phyloP scores from a whole-genome alignment of 2,113 vertebrate genomes.

The Equus quagga region DNA sequence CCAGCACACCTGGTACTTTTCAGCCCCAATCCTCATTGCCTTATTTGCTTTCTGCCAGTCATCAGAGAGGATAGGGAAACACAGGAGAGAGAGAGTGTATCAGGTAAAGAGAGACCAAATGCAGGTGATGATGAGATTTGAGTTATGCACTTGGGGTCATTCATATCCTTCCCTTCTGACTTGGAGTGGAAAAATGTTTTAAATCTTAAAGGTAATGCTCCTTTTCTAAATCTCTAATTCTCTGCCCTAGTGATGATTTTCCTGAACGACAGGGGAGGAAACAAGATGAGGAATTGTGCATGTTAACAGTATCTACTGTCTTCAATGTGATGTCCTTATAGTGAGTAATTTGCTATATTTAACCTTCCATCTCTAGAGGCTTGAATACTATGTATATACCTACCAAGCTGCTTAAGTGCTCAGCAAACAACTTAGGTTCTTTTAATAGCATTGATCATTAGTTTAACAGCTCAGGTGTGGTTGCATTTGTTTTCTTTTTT shows the following conservation, averaged over 20 bases:
- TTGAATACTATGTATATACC: not conserved
- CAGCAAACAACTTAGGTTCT: not conserved
- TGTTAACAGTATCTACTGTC: not conserved
- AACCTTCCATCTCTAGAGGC: not conserved
- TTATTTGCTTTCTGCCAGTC: conserved; percentile 29
- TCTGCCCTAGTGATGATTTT: not conserved
- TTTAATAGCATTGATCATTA: not conserved
- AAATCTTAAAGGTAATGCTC: not conserved
- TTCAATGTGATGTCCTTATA: not conserved
- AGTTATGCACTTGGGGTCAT: not conserved
- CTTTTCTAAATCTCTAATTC: not conserved
- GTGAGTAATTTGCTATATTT: not conserved
- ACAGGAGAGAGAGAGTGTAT: not conserved
- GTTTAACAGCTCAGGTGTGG: not conserved
- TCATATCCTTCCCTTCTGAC: not conserved
- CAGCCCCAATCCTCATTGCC: not conserved
- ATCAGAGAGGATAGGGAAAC: not conserved
- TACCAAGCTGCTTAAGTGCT: not conserved
- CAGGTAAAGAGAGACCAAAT: not conserved
- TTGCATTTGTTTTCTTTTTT: not conserved
- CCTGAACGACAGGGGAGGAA: not conserved
- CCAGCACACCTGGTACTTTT: conserved; percentile 44
- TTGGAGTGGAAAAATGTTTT: not conserved
- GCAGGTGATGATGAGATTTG: not conserved
- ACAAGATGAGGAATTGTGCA: not conserved